Evolutionary conservation across 37 sponge, comb jelly and placozoan species (phyloP), one percentile per base, ranked within the genome.

Genomic region (Diacarnus erythraeanus): DNA sequence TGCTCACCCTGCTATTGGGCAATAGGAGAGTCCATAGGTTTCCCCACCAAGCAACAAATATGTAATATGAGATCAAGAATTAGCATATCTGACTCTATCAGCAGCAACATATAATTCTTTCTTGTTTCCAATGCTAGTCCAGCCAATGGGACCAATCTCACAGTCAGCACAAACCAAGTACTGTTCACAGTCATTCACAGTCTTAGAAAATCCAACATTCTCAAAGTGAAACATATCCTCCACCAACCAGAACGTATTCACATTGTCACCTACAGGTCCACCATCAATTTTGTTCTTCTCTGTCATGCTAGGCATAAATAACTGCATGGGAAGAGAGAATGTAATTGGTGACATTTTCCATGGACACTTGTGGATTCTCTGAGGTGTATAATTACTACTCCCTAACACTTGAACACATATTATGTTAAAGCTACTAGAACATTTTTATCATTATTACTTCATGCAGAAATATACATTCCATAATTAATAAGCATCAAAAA

Each of bases 121-220:
- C 23, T 34, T 65, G 77, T 85, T 84, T 21, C 25, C 36, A 29
- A 80, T 72, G 39, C 90, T 81, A 44, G 92, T 89, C 88, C 88
- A 92, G n/a, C 99, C 99, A 44, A 99, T 81, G 0, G 99, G 99
- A 2, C 99, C 99, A 6, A 96, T 87, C 83, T 99, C 99, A 71
- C 99, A 99, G 77, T 99, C 99, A 3, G 99, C 97, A 90, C 99
- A 99, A 10, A 88, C 78, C 37, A 99, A 76, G 76, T 88, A 99
- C 81, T 94, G 86, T 60, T 78, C 68, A 31, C 59, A 86, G 4
- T 74, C 78, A 1, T 79, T 85, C 34, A 96, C 93, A 33, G 79
- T 74, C 59, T 90, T 89, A 20, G 97, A 86, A 69, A 99, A 91
- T 6, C 99, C 99, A 38, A 99, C 85, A 78, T 99, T 99, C 78